Conservation (phyloP, 2,888 invertebrate species). For the Tetranychus truncatus region DNA sequence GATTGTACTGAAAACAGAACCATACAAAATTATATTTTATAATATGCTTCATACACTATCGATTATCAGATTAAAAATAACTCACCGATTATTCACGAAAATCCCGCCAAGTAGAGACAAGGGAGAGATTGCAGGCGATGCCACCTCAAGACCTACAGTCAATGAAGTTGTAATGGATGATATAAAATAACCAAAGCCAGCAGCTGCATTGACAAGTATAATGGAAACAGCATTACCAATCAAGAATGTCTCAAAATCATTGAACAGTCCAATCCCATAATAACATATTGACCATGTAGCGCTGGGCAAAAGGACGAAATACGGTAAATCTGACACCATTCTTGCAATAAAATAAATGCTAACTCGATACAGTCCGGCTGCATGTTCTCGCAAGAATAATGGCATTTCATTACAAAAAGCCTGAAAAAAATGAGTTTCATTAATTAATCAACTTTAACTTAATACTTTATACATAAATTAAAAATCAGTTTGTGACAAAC, state of each 20-base stretch:
- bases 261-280: constrained; percentile 46
- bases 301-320: constrained; percentile 61
- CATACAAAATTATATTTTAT: background rate
- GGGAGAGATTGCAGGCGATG: constrained; percentile 77
- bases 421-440: background rate
- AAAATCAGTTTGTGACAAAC: too few relatives aligned
- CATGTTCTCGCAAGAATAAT: constrained; percentile 68
- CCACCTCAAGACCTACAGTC: constrained; percentile 70
- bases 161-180: constrained; percentile 65
- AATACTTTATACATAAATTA: background rate
- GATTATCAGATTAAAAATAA: constrained; percentile 14
- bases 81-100: constrained; percentile 66
- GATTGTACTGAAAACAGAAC: constrained; percentile 38
- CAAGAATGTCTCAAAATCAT: background rate
- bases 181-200: constrained; percentile 53
- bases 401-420: constrained; percentile 48
- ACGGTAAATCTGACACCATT: constrained; percentile 65
- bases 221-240: background rate
- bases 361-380: constrained; percentile 72
- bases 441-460: background rate
- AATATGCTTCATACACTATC: background rate
- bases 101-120: constrained; percentile 87
- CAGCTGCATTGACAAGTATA: background rate
- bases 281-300: constrained; percentile 65
- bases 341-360: constrained; percentile 80